Base-by-base conservation (phyloP, 1,140 invertebrate genomes). In the Solenopsis fugax region DNA sequence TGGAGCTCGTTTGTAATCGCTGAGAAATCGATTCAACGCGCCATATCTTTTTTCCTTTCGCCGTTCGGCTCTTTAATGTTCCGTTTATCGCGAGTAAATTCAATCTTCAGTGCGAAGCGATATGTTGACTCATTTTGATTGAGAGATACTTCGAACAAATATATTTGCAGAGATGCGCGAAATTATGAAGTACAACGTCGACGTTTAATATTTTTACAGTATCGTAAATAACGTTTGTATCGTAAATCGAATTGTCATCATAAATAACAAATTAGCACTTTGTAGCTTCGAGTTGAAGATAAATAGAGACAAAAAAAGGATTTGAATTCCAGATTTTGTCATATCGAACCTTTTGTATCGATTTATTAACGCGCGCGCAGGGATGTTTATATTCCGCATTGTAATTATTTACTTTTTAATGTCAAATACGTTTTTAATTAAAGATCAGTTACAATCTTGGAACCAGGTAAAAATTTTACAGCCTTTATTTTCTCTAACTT, bases 41-140 rank as follows among this genome's bases (percentile, higher is more conserved):
- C 4, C 41, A 65, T 34, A 62, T 45, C 41, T n/a, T 50, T 64
- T n/a, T 21, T 34, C 45, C 12, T 2, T 58, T 75, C 24, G 21
- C 5, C 60, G 29, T 2, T 24, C 16, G 24, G 50, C 18, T 82
- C 45, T 72, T 81, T 56, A 37, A 24, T 34, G 52, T 72, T 16
- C 18, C 37, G 3, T 16, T 82, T 82, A 82, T 48, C 78, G 21
- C 21, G 10, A 48, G 48, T 72, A 45, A 82, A 82, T 82, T 82
- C 54, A 48, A 73, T 72, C 41, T 72, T 48, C 41, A 18, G 4
- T 29, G 18, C 60, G 37, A 56, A 41, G 10, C n/a, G 48, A 54
- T 80, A 21, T 72, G 58, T 62, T 6, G 37, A 73, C 4, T 16
- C 18, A 41, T 62, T 48, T 45, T 80, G 50, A 80, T 80, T 80